phyloP scores from a whole-genome alignment of 1,140 invertebrate genomes.

The Holotrichia oblita region DNA sequence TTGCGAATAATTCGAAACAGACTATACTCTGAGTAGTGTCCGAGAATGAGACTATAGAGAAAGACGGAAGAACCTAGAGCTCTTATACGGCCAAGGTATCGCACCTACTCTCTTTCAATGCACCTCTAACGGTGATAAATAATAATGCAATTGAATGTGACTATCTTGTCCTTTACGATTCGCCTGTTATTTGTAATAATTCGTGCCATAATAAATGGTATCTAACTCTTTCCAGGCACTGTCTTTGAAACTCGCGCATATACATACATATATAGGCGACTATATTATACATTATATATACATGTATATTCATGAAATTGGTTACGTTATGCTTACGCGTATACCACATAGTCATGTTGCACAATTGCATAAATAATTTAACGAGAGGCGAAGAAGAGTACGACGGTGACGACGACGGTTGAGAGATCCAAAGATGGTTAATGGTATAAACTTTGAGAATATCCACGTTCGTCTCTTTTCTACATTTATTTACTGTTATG shows the following conservation, averaged over 20 bases:
- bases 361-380: slow-evolving; percentile 35
- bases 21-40: no score
- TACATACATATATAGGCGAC: no score
- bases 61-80: neutral
- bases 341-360: slow-evolving; percentile 15
- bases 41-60: no score
- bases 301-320: neutral
- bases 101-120: slow-evolving; percentile 43
- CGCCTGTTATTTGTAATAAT: slow-evolving; percentile 37
- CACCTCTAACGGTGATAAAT: slow-evolving; percentile 51
- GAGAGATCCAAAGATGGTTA: neutral
- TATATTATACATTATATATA: no score
- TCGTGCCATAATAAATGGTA: slow-evolving; percentile 36
- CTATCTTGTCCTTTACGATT: slow-evolving; percentile 41
- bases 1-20: no score
- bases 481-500: neutral
- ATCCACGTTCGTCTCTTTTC: neutral
- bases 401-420: no score
- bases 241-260: neutral
- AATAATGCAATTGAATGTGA: slow-evolving; percentile 50
- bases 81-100: slow-evolving; percentile 44
- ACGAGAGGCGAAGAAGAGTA: neutral
- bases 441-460: neutral
- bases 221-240: neutral
- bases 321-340: slow-evolving; percentile 1